A percentile compares a stretch with the other conserved stretches of the same genome.
These are phyloP conservation scores for Junonia oenone DNA, from an alignment of 2,888 invertebrate species.

Conservation along the genomic window DNA sequence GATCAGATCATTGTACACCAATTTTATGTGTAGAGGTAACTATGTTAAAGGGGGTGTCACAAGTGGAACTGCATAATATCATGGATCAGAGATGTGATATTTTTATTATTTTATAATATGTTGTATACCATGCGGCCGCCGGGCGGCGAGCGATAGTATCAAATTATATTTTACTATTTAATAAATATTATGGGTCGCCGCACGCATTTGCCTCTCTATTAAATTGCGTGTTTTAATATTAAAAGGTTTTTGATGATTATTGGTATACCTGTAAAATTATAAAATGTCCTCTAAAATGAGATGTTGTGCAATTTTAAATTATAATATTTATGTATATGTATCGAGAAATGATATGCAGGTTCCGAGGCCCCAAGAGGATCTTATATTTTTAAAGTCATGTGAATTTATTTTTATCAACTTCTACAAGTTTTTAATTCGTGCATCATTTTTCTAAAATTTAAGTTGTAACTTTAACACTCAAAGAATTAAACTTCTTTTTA, in stretches of 20 bases:
- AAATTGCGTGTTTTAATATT: conserved; percentile 33
- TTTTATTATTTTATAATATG: conserved; percentile 59
- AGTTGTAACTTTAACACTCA: conserved; percentile 39
- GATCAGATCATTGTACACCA: conserved; percentile 27
- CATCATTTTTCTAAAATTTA: conserved; percentile 24
- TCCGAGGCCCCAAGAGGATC: conserved; percentile 59
- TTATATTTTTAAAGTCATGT: conserved; percentile 25
- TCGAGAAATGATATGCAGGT: conserved; percentile 58
- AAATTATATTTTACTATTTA: conserved; percentile 30
- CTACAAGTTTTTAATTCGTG: conserved; percentile 21
- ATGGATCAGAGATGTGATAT: conserved; percentile 75
- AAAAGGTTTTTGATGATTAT: conserved; percentile 30
- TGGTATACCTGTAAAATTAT: conserved; percentile 30
- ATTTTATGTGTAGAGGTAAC: conserved; percentile 27
- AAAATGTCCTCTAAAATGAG: conserved; percentile 27
- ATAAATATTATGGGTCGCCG: conserved; percentile 28
- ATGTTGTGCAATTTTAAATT: conserved; percentile 35
- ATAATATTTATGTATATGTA: conserved; percentile 33
- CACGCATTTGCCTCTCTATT: conserved; percentile 21
- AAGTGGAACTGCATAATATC: conserved; percentile 65
- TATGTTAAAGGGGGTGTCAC: conserved; percentile 44
- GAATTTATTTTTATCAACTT: conserved; percentile 22
- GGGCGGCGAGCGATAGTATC: conserved; percentile 28
- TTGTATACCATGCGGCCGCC: conserved; percentile 39
- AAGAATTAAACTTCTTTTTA: conserved; percentile 54